phyloP scores from a whole-genome alignment of 2,888 invertebrate species.

The Drosophila prostipennis region DNA sequence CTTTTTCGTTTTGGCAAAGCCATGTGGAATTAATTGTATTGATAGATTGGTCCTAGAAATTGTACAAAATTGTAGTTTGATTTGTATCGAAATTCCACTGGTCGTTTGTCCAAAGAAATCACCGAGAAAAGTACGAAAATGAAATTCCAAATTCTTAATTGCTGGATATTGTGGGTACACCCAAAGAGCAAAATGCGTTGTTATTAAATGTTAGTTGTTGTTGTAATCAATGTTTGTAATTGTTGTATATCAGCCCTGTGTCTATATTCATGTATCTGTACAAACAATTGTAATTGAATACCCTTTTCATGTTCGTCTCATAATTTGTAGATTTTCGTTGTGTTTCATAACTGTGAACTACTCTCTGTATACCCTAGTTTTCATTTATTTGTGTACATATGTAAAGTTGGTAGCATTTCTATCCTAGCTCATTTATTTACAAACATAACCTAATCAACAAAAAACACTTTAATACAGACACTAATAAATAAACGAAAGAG shows the following conservation, averaged over 20 bases:
- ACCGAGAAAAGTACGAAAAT: slow-evolving; percentile 11
- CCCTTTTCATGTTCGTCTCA: slow-evolving; percentile 50
- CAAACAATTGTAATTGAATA: slow-evolving; percentile 42
- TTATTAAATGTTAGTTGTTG: slow-evolving; percentile 74
- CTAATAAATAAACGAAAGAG: background rate
- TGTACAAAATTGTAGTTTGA: slow-evolving; percentile 36
- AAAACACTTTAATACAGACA: slow-evolving; percentile 17
- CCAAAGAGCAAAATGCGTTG: slow-evolving; percentile 47
- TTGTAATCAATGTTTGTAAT: slow-evolving; percentile 76
- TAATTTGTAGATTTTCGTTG: slow-evolving; percentile 60
- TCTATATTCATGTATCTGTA: slow-evolving; percentile 18
- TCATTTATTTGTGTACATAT: slow-evolving; percentile 25
- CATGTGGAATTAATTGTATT: slow-evolving; percentile 64
- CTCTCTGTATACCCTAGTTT: background rate
- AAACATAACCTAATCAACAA: slow-evolving; percentile 10
- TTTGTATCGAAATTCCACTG: slow-evolving; percentile 62
- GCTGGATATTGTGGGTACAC: slow-evolving; percentile 59
- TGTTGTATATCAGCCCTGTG: slow-evolving; percentile 66
- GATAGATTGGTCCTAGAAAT: slow-evolving; percentile 35
- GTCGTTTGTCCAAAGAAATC: slow-evolving; percentile 27
- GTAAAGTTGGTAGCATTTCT: slow-evolving; percentile 13
- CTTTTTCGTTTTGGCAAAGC: slow-evolving; percentile 41
- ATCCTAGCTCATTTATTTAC: slow-evolving; percentile 1
- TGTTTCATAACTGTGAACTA: slow-evolving; percentile 14
- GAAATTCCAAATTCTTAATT: slow-evolving; percentile 37